phyloP scores from a whole-genome alignment of 1,140 invertebrate species.

The Musca vetustissima region DNA sequence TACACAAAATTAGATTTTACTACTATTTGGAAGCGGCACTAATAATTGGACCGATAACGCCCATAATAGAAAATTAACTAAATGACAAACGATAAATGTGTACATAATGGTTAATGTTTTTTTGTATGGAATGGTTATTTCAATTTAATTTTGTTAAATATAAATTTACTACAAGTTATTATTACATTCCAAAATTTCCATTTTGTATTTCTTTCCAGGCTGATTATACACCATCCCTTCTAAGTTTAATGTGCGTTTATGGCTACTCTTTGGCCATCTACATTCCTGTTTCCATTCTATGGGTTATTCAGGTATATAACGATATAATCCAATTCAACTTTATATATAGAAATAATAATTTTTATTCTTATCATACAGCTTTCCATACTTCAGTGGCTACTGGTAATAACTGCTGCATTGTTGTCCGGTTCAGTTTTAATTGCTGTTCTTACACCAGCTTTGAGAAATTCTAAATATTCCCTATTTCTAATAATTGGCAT shows the following conservation, averaged over 20 bases:
- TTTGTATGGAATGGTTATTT: background rate
- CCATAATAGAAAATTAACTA: no score
- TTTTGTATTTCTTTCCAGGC: conserved; percentile 57
- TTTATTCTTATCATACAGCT: conserved; percentile 59
- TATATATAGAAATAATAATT: no score
- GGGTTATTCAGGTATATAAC: conserved; percentile 69
- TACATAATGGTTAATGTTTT: no score
- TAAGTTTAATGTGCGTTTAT: conserved; percentile 89
- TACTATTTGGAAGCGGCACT: no score
- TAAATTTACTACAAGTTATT: no score
- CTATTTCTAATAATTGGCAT: conserved; percentile 69
- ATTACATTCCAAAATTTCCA: background rate
- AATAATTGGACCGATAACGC: no score
- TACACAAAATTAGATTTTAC: no score
- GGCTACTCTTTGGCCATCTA: conserved; percentile 94
- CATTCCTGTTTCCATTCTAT: conserved; percentile 90
- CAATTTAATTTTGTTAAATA: conserved; percentile 4
- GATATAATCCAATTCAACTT: background rate
- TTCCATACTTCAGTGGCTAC: conserved; percentile 81
- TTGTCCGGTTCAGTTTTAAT: conserved; percentile 86
- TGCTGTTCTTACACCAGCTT: conserved; percentile 75
- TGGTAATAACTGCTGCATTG: conserved; percentile 76
- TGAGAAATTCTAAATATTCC: conserved; percentile 69
- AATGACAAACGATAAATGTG: no score
- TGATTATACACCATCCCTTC: conserved; percentile 65